Percentiles rank a stretch among this genome's conserved stretches.
Evolutionary conservation across 2,797 vertebrate species (phyloP).

Genomic region (Cyclopterus lumpus): DNA sequence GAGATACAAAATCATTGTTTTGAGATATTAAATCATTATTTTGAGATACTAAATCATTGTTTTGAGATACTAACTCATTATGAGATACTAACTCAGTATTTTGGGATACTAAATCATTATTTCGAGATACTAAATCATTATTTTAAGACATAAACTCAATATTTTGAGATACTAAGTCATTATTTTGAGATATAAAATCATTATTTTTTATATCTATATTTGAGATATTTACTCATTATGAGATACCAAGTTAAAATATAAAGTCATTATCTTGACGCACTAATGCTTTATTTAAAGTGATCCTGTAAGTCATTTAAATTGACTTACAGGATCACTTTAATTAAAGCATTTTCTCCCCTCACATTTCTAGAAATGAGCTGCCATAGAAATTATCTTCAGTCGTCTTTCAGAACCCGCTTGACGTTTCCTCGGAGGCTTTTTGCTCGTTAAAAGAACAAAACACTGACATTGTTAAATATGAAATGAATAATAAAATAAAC

Average conservation of each 20-base stretch:
- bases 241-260: too few species aligned
- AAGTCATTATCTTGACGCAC: too few species aligned
- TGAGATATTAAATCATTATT: background rate
- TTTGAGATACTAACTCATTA: background rate
- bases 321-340: background rate
- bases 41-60: background rate
- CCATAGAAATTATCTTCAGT: constrained; percentile 18
- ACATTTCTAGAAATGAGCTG: background rate
- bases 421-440: constrained; percentile 24
- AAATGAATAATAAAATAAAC: background rate
- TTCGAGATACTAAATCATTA: too few species aligned
- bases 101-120: background rate
- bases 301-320: too few species aligned
- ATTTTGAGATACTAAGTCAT: too few species aligned
- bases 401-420: constrained; percentile 3
- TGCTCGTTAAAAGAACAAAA: constrained; percentile 21
- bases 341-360: background rate
- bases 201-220: too few species aligned
- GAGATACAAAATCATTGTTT: background rate
- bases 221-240: too few species aligned
- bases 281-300: too few species aligned
- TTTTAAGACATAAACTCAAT: too few species aligned
- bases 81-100: background rate
- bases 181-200: too few species aligned
- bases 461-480: constrained; percentile 1